phyloP scores from a whole-genome alignment of 2,113 vertebrate species.

The Delphinapterus leucas region DNA sequence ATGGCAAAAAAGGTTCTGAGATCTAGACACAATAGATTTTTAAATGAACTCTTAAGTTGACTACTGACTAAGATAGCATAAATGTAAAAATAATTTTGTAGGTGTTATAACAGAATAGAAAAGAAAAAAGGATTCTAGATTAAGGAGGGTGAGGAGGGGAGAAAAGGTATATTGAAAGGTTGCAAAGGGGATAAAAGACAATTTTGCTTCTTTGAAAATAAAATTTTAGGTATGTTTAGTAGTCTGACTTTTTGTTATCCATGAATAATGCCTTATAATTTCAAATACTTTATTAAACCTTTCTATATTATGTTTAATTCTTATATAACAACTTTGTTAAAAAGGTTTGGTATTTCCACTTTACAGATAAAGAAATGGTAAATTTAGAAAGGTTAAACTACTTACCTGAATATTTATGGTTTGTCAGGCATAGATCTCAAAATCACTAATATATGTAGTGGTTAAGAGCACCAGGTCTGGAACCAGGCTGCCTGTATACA shows the following conservation, averaged over 20 bases:
- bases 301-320: slow-evolving; percentile 9
- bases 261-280: neutral
- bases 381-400: neutral
- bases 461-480: neutral
- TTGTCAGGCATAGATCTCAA: slow-evolving; percentile 1
- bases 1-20: neutral
- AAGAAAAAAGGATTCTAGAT: neutral
- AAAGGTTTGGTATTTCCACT: neutral
- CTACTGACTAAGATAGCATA: neutral
- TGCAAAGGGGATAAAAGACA: neutral
- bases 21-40: neutral
- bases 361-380: neutral
- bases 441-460: neutral
- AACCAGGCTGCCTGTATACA: neutral
- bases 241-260: neutral
- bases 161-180: neutral
- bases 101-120: neutral
- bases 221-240: slow-evolving; percentile 18
- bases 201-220: slow-evolving; percentile 17
- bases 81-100: slow-evolving; percentile 1
- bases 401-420: neutral
- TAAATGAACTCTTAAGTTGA: slow-evolving; percentile 9
- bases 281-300: neutral
- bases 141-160: neutral
- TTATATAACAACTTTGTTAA: neutral